Percentiles rank a stretch among this genome's conserved stretches.
phyloP scores from a whole-genome alignment of 35 echinoderm and acorn worm species.

The Apostichopus japonicus region DNA sequence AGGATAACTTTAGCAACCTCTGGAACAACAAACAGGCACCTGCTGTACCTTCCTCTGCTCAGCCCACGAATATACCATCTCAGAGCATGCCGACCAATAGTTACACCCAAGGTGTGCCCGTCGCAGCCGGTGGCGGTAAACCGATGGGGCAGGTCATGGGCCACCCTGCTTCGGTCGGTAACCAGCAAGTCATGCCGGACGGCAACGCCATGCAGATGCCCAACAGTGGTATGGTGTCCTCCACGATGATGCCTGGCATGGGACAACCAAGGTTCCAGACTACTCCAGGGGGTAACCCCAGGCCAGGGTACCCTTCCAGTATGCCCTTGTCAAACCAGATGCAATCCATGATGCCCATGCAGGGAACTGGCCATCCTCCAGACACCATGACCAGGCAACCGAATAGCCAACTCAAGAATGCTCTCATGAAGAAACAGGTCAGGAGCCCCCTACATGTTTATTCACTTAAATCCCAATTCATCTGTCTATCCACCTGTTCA shows the following conservation, averaged over 20 bases:
- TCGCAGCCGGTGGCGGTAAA: not conserved
- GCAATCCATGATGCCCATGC: conserved; percentile 47
- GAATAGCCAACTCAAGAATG: conserved; percentile 27
- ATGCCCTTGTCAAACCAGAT: conserved; percentile 39
- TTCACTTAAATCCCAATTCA: too few relatives aligned
- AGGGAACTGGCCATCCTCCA: not conserved
- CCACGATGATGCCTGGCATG: conserved; percentile 27
- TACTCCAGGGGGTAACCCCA: not conserved
- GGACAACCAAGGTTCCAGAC: conserved; percentile 25
- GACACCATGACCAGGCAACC: conserved; percentile 30
- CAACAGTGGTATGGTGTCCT: conserved; percentile 20
- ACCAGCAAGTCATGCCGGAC: not conserved
- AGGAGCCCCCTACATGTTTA: not conserved
- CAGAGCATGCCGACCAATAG: conserved; percentile 1
- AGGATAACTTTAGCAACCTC: not conserved
- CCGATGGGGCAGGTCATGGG: conserved; percentile 23
- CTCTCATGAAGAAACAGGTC: conserved; percentile 10
- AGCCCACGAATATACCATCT: not conserved
- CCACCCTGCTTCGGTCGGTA: not conserved
- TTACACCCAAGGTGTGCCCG: conserved; percentile 5
- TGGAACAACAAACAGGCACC: conserved; percentile 12
- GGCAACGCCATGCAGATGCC: conserved; percentile 10
- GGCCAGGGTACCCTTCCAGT: not conserved
- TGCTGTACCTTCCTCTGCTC: not conserved
- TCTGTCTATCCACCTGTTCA: too few relatives aligned